Conservation (phyloP, 1,140 invertebrate genomes). For the Pinna nobilis region DNA sequence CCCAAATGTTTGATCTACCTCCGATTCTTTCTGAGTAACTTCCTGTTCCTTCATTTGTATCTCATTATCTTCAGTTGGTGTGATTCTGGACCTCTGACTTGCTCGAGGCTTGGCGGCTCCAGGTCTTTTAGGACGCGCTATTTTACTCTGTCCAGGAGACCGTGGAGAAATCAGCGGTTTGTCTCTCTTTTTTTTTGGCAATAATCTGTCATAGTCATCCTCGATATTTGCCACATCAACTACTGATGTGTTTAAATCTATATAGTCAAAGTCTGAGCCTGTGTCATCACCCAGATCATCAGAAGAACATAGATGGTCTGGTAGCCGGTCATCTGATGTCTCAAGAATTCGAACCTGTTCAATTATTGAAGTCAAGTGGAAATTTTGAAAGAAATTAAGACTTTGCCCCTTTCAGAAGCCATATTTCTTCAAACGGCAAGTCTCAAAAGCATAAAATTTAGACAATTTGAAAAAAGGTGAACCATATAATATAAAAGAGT, state of each 20-base stretch:
- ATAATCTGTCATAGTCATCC: neutral
- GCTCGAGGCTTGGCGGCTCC: slow-evolving; percentile 29
- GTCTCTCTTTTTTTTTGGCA: neutral
- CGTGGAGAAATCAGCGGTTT: neutral
- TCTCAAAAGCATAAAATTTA: too few species aligned
- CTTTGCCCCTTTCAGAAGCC: too few species aligned
- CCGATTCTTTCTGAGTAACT: neutral
- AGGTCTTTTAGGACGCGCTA: slow-evolving; percentile 17
- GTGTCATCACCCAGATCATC: neutral
- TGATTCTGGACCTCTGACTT: neutral
- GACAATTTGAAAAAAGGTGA: too few species aligned
- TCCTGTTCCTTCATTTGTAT: neutral
- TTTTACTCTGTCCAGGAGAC: neutral
- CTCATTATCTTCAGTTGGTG: neutral
- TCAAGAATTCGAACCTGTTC: too few species aligned
- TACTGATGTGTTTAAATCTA: too few species aligned
- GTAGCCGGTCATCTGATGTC: too few species aligned
- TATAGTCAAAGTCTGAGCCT: neutral
- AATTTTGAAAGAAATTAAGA: too few species aligned
- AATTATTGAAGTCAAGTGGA: too few species aligned
- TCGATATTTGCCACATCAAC: too few species aligned
- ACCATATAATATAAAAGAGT: too few species aligned
- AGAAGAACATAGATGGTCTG: too few species aligned
- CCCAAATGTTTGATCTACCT: slow-evolving; percentile 17
- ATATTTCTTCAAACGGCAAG: too few species aligned